Percentiles rank a stretch among this genome's conserved stretches.
phyloP scores from a whole-genome alignment of 1,140 invertebrate species.

The Tetraneura akinire region DNA sequence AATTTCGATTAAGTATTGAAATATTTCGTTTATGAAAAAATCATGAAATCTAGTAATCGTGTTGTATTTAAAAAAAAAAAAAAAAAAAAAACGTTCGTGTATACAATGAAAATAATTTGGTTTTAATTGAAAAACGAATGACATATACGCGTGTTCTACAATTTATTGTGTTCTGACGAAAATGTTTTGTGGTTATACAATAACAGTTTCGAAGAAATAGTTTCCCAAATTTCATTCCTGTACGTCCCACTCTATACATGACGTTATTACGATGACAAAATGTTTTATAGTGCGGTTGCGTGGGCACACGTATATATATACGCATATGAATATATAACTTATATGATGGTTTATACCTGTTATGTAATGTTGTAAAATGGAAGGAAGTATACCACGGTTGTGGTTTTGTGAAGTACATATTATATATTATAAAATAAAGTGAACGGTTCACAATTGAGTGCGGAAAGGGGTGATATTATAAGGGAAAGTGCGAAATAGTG shows the following conservation, averaged over 20 bases:
- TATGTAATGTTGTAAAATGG: neutral
- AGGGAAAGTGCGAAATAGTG: neutral
- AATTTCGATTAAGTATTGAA: too few relatives aligned
- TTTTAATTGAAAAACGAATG: constrained; percentile 11
- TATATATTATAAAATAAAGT: neutral
- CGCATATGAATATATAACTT: neutral
- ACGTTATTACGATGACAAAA: constrained; percentile 5
- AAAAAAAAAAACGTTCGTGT: neutral
- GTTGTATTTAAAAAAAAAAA: too few relatives aligned
- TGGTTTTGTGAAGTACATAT: constrained; percentile 7
- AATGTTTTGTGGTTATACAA: neutral
- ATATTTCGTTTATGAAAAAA: too few relatives aligned
- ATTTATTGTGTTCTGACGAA: neutral
- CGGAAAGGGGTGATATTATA: too few relatives aligned
- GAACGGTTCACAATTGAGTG: neutral
- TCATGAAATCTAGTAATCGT: too few relatives aligned
- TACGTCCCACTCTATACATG: neutral
- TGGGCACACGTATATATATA: neutral
- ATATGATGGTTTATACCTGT: neutral
- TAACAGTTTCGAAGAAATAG: neutral
- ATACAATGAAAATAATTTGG: too few relatives aligned
- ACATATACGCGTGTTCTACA: neutral
- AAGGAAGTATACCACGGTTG: neutral
- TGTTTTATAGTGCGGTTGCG: constrained; percentile 1
- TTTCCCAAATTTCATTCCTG: neutral